Evolutionary conservation across 2,113 vertebrate genomes (phyloP), one percentile per base, ranked within the genome.

Genomic region (Platichthys stellatus): DNA sequence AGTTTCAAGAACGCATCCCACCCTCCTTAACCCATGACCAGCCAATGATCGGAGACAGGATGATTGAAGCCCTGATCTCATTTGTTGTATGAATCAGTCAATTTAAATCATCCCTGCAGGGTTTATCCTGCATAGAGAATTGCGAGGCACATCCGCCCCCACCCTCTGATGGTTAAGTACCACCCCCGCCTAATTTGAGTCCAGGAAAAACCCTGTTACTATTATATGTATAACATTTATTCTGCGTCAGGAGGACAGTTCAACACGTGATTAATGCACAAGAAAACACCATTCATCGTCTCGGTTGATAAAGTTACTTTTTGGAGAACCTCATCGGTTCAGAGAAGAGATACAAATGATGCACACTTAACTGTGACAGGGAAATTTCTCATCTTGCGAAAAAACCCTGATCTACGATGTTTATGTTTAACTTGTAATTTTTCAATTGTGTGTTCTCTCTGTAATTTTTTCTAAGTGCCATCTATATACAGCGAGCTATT

Each of bases 211-310:
- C 8, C 49, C 45, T 13, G 40, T 20, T 18, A 24, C 47, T 28
- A n/a, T 5, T 47, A 15, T 45, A 47, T 61, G 43, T 13, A 17
- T 57, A 28, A 64, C 61, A 61, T 53, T 63, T 66, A 35, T 64
- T 35, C 54, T 31, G 45, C 26, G 17, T 68, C 61, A 67, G 26
- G 12, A 20, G 57, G 26, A 68, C 38, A 24, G 67, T 62, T 35
- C 56, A 40, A 28, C 61, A 17, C 28, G n/a, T 61, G 64, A 74
- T 59, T 68, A 24, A 68, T 78, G 56, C 31, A 72, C 14, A 58
- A 60, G n/a, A 53, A 20, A 53, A 66, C 58, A 57, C 14, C 57
- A 63, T 24, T 69, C 20, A 63, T 24, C 21, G 24, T 73, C 67
- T 20, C 31, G 26, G 5, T 47, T 73, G 35, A 72, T 70, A 23